These are phyloP conservation scores for Bombus waltoni DNA, from an alignment of 1,140 invertebrate species.

Conservation along the genomic window DNA sequence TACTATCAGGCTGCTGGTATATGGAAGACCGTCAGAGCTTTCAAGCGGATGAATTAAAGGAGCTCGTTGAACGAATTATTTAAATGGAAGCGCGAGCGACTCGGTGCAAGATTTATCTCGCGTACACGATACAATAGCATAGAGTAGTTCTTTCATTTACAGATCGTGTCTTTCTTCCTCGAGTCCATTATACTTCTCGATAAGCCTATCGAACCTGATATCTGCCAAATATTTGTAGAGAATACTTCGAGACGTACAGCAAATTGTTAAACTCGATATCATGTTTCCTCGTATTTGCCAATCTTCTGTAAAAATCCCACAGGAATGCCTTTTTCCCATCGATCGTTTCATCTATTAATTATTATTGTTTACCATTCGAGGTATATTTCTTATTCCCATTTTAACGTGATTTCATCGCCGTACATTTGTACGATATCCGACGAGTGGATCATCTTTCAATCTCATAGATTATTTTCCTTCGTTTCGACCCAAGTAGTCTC, in stretches of 20 bases:
- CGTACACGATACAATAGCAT: background rate
- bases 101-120: background rate
- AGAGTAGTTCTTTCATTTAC: background rate
- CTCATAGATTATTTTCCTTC: no score
- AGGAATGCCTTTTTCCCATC: no score
- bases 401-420: no score
- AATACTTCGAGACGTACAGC: background rate
- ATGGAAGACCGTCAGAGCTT: background rate
- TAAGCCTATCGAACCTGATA: background rate
- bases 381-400: no score
- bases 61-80: conserved; percentile 50
- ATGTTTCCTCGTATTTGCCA: background rate
- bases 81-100: conserved; percentile 46
- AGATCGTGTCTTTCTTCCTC: background rate
- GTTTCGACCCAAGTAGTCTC: no score
- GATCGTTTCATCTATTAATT: no score
- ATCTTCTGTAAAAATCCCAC: background rate
- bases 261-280: background rate
- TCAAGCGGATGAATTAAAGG: conserved; percentile 34
- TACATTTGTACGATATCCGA: no score
- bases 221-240: background rate
- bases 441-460: no score
- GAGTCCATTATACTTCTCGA: background rate
- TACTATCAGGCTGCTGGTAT: background rate
- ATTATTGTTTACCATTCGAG: no score